Evolutionary conservation across 2,113 vertebrate genomes (phyloP), one percentile per base, ranked within the genome.

Genomic region (Tricholaema leucomelas): DNA sequence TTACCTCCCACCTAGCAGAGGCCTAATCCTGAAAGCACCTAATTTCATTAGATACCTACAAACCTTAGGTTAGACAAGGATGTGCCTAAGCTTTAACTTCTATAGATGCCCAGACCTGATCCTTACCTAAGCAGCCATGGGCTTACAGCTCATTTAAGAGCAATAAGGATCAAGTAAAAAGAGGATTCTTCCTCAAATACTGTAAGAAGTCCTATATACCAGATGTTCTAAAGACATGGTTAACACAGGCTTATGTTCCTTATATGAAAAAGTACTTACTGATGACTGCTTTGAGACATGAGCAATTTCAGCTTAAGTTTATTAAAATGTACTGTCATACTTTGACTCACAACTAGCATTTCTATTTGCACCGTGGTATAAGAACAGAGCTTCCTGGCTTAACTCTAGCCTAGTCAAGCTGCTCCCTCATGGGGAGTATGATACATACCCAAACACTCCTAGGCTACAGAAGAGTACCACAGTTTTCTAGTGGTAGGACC

Each of bases 121-220:
- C 85, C 82, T 85, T 80, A 91, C 72, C 85, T 66, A 92, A 87
- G 75, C 72, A 92, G 89, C 31, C 64, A 87, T 17, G 31, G 46
- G 64, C 75, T 94, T 84, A 95, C n/a, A 91, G 89, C 50, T 92
- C 78, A 73, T 55, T 79, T 96, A 87, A 93, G 85, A 64, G 75
- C 90, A 92, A 71, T 87, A 83, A 93, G 72, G 82, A 93, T 76
- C 28, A 91, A 80, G 35, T 61, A 85, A 93, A 95, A 93, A 92
- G 72, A 92, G 64, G 69, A 89, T 92, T 91, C 79, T 85, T 92
- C 59, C 71, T 87, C 52, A 87, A 87, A 78, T 63, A 79, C 85
- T 85, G 56, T 38, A 60, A 93, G 60, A 15, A 92, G 85, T 56
- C 75, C 71, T 61, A 33, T 71, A 66, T 19, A 67, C 72, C 72